These are phyloP conservation scores for Callospermophilus lateralis DNA, from an alignment of 2,113 vertebrate species.

Conservation along the genomic window DNA sequence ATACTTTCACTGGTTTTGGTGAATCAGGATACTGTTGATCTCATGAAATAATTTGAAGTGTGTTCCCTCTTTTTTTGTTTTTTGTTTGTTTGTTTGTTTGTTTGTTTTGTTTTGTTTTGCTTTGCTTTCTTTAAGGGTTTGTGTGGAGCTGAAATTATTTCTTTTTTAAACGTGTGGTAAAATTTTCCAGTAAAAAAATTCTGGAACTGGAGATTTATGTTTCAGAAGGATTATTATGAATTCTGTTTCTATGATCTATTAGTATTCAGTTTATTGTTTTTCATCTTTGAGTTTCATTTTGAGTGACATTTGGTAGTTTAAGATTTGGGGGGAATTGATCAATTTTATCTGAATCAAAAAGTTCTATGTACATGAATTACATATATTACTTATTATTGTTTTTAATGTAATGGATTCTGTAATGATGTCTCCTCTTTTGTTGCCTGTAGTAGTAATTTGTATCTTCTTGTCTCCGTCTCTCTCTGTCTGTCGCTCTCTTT, in stretches of 20 bases:
- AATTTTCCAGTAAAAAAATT: background rate
- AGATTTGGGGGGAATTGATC: background rate
- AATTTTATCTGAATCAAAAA: background rate
- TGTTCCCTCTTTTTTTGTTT: background rate
- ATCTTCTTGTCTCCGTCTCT: background rate
- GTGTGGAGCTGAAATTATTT: background rate
- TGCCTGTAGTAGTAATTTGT: background rate
- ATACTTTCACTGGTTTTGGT: background rate
- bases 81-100: too few relatives aligned
- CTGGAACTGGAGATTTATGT: background rate
- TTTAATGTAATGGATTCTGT: background rate
- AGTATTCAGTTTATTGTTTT: background rate
- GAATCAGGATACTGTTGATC: background rate
- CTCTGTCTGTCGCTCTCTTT: too few relatives aligned
- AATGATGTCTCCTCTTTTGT: background rate
- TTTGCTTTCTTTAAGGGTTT: background rate
- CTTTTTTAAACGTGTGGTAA: background rate
- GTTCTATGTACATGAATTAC: background rate
- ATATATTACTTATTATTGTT: background rate
- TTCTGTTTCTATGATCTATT: slow-evolving; percentile 12
- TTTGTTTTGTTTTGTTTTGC: too few relatives aligned
- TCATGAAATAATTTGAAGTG: background rate
- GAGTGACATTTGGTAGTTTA: slow-evolving; percentile 6
- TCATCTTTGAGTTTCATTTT: background rate
- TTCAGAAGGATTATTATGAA: background rate